These are phyloP conservation scores for Oscarella lobularis DNA, from an alignment of 37 sponge, comb jelly and placozoan species.

Conservation along the genomic window DNA sequence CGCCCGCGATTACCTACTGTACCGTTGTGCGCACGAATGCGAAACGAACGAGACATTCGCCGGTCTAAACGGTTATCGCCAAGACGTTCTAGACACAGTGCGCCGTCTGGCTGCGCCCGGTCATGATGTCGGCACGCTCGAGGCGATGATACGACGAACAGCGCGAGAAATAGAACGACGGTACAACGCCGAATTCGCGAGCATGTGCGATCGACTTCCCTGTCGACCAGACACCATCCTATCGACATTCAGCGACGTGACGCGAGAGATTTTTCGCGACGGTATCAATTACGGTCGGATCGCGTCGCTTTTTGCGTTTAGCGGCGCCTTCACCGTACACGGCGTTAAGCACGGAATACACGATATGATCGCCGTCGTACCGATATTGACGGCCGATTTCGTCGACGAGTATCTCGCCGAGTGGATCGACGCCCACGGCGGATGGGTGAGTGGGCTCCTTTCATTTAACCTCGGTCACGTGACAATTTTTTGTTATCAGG, in stretches of 20 bases:
- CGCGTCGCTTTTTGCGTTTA: slow-evolving; percentile 16
- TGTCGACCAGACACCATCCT: not conserved
- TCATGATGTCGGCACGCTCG: not conserved
- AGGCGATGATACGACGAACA: not conserved
- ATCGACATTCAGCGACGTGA: not conserved
- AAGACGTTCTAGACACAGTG: no score
- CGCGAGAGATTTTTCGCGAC: not conserved
- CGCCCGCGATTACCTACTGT: not conserved
- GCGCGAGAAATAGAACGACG: not conserved
- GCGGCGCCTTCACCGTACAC: slow-evolving; percentile 7
- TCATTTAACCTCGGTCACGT: not conserved
- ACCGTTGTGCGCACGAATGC: not conserved
- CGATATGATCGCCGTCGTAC: slow-evolving; percentile 9
- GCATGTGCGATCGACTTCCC: not conserved
- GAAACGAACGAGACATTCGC: not conserved
- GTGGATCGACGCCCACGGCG: slow-evolving; percentile 17
- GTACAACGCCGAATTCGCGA: not conserved
- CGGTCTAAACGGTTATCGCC: not conserved
- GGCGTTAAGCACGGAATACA: not conserved
- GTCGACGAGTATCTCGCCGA: slow-evolving; percentile 4
- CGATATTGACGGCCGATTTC: slow-evolving; percentile 22
- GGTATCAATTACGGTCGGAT: slow-evolving; percentile 25
- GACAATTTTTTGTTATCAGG: not conserved
- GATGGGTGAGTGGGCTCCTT: slow-evolving; percentile 27
- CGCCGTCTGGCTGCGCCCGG: not conserved